Base-by-base conservation (phyloP, 2,113 vertebrate genomes). In the Microtus montanus region DNA sequence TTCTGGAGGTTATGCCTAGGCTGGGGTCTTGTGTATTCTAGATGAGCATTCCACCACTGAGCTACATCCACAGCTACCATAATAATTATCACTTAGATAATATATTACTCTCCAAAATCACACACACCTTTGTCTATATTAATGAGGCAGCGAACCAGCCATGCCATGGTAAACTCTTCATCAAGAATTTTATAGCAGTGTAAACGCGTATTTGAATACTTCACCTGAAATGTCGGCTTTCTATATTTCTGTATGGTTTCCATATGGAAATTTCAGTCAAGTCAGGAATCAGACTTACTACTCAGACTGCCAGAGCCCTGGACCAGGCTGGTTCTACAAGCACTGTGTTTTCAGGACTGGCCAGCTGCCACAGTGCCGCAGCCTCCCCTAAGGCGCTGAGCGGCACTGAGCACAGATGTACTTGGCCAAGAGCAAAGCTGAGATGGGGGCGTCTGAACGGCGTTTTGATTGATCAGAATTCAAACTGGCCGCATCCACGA, bases 151-250 rank as follows among this genome's bases (percentile, higher is more conserved):
- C 70, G 35, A 92, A 2, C 22, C 52, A 77, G 41, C 38, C 92
- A 52, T 1, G 70, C 2, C 30, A 4, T 49, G 58, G 30, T 74
- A 1, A 6, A 52, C 44, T 94, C 78, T 90, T 61, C n/a, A 82
- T 49, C 30, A 77, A 10, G 30, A 82, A 73, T 71, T 89, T 80
- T 77, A 8, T 52, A 87, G 0, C 68, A 89, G n/a, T 35, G 0
- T 66, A 87, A 73, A 91, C 63, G 20, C 93, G n/a, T 66, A 86
- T 54, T 86, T 95, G 19, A 95, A 11, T 41, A 95, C 58, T 87
- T 92, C 74, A 89, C 47, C 68, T 86, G 64, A 90, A 92, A 85
- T 71, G 64, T 87, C 28, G 73, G 52, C 33, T 38, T 73, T 54
- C 12, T 52, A 14, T 33, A 71, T 58, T 58, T 58, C 54, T 6